Percentiles rank a stretch among this genome's conserved stretches.
Conservation (phyloP, 2,888 invertebrate genomes). For the Matsumyia berberina region DNA sequence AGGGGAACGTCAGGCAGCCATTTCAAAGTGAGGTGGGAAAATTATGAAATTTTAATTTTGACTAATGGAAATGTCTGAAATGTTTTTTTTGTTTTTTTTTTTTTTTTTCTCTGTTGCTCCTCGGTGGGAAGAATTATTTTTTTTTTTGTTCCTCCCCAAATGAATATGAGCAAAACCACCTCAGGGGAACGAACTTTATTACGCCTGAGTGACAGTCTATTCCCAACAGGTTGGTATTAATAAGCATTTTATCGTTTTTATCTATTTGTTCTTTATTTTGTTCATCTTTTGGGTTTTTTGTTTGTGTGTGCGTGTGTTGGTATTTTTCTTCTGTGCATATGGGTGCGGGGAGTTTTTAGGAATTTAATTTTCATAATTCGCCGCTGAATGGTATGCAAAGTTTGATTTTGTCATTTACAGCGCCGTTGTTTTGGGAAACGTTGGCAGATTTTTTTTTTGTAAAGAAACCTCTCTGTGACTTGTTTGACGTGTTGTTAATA, state of each 20-base stretch:
- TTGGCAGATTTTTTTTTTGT: background rate
- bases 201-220: slow-evolving; percentile 51
- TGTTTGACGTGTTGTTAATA: background rate
- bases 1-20: slow-evolving; percentile 31
- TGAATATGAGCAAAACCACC: slow-evolving; percentile 20
- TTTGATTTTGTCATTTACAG: slow-evolving; percentile 31
- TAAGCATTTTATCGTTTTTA: slow-evolving; percentile 56
- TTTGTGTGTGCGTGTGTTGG: background rate
- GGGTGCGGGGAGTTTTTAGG: background rate
- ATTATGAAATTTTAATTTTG: slow-evolving; percentile 76
- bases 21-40: slow-evolving; percentile 65
- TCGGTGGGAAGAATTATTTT: background rate
- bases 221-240: slow-evolving; percentile 60
- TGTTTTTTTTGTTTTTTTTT: slow-evolving; percentile 15
- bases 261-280: slow-evolving; percentile 46
- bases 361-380: slow-evolving; percentile 20
- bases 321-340: background rate
- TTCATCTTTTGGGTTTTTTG: slow-evolving; percentile 14
- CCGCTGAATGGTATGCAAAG: background rate
- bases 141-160: background rate
- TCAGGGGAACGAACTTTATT: slow-evolving; percentile 37
- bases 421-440: slow-evolving; percentile 13
- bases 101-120: too few species aligned
- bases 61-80: slow-evolving; percentile 71
- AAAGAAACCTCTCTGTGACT: too few species aligned